Evolutionary conservation across 2,797 vertebrate genomes (phyloP), one percentile per base, ranked within the genome.

Genomic region (Pithecia hirsuta): DNA sequence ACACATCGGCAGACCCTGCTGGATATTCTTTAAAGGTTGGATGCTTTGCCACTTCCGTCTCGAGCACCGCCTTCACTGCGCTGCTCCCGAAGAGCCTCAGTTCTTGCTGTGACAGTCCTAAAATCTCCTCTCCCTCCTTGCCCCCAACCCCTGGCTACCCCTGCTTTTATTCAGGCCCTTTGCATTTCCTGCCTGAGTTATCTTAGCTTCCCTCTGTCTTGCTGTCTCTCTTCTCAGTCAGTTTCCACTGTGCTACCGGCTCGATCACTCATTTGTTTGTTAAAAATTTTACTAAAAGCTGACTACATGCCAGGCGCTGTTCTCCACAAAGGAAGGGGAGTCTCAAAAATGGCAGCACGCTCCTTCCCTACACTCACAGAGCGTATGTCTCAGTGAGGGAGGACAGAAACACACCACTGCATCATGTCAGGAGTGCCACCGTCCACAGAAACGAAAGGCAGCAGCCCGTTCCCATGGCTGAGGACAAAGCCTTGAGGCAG

Each of bases 51-150:
- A 81, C 28, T 72, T 72, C 64, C 15, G 8, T 67, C n/a, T 67
- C 19, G 1, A 1, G 2, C 0, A 2, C 10, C 1, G 0, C n/a
- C n/a, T 33, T 15, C 20, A 30, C 13, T 61, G 50, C 1, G 0
- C 4, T 7, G 10, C 26, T 48, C 61, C 22, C 1, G 2, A 48
- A 82, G 76, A 4, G 0, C 28, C 12, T 39, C 11, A 1, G 9
- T 30, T 36, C 24, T 41, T 33, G 44, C 22, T 28, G 17, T 39
- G 46, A 26, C 80, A 48, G 70, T 55, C 14, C 52, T 57, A 46
- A 46, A 39, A 33, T 50, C 41, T 4, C 10, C 7, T 55, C 30
- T 57, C 22, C 78, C 30, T n/a, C 26, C 14, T 15, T 22, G 20
- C n/a, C 76, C 57, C 44, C 64, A 33, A 67, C 33, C 33, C 22